phyloP scores from a whole-genome alignment of 1,140 invertebrate species.

The Eufriesea mexicana region DNA sequence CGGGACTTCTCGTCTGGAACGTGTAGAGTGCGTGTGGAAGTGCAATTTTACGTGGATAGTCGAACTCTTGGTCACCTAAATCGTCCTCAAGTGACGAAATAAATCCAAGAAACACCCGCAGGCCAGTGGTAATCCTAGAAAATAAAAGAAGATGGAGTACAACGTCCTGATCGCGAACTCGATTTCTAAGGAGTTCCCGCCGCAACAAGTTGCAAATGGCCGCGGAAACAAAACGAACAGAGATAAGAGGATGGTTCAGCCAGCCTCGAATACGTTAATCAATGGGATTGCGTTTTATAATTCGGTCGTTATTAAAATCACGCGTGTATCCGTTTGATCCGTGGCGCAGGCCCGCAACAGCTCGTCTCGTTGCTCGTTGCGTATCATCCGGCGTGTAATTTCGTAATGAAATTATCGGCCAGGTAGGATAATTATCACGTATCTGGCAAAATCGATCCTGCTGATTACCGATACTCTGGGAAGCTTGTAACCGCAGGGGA shows the following conservation, averaged over 20 bases:
- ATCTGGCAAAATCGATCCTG: conserved; percentile 55
- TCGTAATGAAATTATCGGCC: conserved; percentile 63
- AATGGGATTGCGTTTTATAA: conserved; percentile 6
- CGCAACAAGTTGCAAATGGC: no score
- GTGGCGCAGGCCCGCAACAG: neutral
- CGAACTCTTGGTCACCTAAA: no score
- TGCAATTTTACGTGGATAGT: no score
- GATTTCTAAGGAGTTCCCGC: neutral
- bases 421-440: conserved; percentile 59
- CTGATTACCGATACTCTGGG: conserved; percentile 40
- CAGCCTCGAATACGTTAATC: neutral
- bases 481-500: conserved; percentile 39
- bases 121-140: no score
- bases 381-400: conserved; percentile 35
- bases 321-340: conserved; percentile 9
- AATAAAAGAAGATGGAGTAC: no score
- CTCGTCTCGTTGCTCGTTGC: neutral
- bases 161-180: no score
- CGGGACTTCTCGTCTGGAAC: no score
- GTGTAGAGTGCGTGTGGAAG: no score
- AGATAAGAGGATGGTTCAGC: neutral
- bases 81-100: no score
- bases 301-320: conserved; percentile 24
- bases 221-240: no score
- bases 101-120: no score